Evolutionary conservation across 2,113 vertebrate species (phyloP).

Genomic region (Telmatochromis bifrenatus): DNA sequence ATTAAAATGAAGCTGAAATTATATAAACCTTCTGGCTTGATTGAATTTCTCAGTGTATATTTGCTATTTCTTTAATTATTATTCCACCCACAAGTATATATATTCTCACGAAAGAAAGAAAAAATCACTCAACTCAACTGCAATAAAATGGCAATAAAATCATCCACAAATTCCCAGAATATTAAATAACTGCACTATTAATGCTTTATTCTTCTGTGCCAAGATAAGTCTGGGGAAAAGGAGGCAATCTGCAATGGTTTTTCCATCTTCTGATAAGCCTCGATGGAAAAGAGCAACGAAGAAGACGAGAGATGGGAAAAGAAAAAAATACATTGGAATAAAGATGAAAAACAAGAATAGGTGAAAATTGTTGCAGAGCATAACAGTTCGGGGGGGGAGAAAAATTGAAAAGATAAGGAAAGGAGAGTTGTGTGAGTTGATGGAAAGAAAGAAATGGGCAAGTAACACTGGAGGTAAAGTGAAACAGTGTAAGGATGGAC

Average conservation of each 20-base stretch:
- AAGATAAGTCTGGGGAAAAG: conserved; percentile 55
- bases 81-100: neutral
- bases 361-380: conserved; percentile 8
- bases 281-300: conserved; percentile 7
- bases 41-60: conserved; percentile 10
- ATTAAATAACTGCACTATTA: conserved; percentile 58
- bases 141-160: neutral
- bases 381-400: neutral
- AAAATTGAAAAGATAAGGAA: conserved; percentile 23
- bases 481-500: neutral
- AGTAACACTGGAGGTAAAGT: conserved; percentile 9
- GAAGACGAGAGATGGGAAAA: conserved; percentile 3
- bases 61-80: neutral
- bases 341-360: conserved; percentile 1
- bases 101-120: neutral
- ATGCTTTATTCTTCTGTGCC: conserved; percentile 61
- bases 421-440: neutral
- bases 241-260: conserved; percentile 60
- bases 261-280: conserved; percentile 71
- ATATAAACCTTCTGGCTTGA: conserved; percentile 7
- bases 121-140: neutral
- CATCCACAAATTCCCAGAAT: conserved; percentile 10
- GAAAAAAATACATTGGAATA: conserved; percentile 19
- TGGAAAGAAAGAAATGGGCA: neutral
- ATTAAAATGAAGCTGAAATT: conserved; percentile 10